Conservation (phyloP, 2,797 vertebrate genomes). For the Rhyacichthys aspro region DNA sequence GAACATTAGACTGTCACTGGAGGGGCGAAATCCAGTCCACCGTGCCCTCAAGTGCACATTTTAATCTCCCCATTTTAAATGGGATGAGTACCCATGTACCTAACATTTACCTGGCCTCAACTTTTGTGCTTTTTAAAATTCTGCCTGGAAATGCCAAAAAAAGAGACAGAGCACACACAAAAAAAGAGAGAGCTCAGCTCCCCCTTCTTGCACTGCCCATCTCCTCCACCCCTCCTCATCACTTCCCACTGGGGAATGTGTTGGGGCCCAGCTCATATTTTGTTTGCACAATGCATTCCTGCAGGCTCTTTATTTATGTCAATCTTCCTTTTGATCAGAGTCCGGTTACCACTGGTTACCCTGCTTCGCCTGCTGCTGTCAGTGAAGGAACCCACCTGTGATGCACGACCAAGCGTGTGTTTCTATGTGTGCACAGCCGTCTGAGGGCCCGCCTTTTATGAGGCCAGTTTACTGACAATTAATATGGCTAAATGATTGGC, state of each 20-base stretch:
- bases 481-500: constrained; percentile 93
- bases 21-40: constrained; percentile 71
- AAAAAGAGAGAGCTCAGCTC: constrained; percentile 46
- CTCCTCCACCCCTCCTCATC: constrained; percentile 24
- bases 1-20: constrained; percentile 73
- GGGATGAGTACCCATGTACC: constrained; percentile 33
- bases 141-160: constrained; percentile 49
- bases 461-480: constrained; percentile 93
- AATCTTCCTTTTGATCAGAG: constrained; percentile 85
- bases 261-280: constrained; percentile 83
- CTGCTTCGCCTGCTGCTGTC: constrained; percentile 76
- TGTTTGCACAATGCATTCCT: constrained; percentile 86
- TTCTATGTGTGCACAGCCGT: constrained; percentile 29
- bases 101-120: constrained; percentile 29
- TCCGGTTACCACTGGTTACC: constrained; percentile 79
- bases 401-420: constrained; percentile 61
- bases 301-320: constrained; percentile 87
- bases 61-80: constrained; percentile 56
- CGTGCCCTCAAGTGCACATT: constrained; percentile 52
- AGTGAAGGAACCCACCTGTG: constrained; percentile 95
- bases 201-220: constrained; percentile 32
- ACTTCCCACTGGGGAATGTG: constrained; percentile 79
- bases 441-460: constrained; percentile 75
- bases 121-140: constrained; percentile 41
- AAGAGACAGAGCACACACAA: constrained; percentile 64